A percentile compares a stretch with the other conserved stretches of the same genome.
Evolutionary conservation across 2,888 invertebrate genomes (phyloP).

Genomic region (Willowsia nigromaculata): DNA sequence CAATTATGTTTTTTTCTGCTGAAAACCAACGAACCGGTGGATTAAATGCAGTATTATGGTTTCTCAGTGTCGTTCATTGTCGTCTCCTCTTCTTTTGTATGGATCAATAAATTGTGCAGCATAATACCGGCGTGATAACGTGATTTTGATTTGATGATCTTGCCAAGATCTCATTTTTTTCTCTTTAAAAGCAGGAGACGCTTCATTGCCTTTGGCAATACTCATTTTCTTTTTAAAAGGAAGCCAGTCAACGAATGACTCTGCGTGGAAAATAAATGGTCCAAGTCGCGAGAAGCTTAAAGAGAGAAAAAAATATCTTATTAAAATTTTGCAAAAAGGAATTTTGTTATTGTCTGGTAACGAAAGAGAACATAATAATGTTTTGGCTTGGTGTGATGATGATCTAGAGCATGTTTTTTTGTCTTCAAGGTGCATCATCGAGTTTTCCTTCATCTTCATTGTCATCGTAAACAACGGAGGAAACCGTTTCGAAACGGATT

Average conservation of each 20-base stretch:
- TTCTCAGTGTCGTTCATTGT: too few species aligned
- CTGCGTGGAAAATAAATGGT: background rate
- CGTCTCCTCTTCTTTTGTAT: too few species aligned
- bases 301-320: too few species aligned
- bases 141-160: background rate
- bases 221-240: background rate
- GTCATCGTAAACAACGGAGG: background rate
- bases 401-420: background rate
- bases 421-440: background rate
- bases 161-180: too few species aligned
- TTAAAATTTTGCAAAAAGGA: background rate
- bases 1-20: too few species aligned
- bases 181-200: background rate
- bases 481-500: conserved; percentile 35
- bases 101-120: too few species aligned
- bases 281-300: background rate
- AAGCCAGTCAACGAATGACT: background rate
- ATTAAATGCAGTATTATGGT: too few species aligned
- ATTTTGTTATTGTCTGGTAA: background rate
- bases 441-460: background rate
- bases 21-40: too few species aligned
- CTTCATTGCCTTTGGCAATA: conserved; percentile 2
- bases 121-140: too few species aligned
- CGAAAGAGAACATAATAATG: background rate
- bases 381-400: background rate